Evolutionary conservation across 2,797 vertebrate species (phyloP), one percentile per base, ranked within the genome.

Genomic region (Thamnophis elegans): DNA sequence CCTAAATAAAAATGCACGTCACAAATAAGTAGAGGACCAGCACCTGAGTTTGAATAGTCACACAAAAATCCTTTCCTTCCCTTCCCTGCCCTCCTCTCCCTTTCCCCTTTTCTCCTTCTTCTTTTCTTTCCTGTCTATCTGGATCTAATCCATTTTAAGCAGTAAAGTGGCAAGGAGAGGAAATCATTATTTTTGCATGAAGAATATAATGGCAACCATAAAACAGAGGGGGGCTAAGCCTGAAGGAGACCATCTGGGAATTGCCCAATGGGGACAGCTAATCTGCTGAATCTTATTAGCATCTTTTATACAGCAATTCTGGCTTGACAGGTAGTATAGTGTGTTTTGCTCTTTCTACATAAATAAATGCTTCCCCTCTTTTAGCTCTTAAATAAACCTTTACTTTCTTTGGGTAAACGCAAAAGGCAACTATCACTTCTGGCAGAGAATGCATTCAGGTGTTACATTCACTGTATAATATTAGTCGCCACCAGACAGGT

Each of bases 1-100:
- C 65, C 65, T 86, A 94, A 95, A 90, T 95, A 95, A 93, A 94
- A 94, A 95, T 10, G 5, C 95, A 93, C 94, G 85, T 51, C 28
- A 78, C 54, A 90, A 78, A 85, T 94, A 94, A 96, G 25, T 54
- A 58, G 92, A 90, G 93, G 90, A 90, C 87, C 91, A 94, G 93
- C 56, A 36, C 51, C 36, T 42, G n/a, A 53, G 89, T 91, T 68
- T 62, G 60, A 94, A 88, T 25, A 16, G 7, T 62, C 92, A 65
- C 54, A 92, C 28, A 88, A 93, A 95, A 94, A 94, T 3, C 54
- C 32, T n/a, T 55, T 55, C 54, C 54, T 55, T 16, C 20, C 9
- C 1, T 47, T 5, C 7, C 32, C 14, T 1, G 0, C 36, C 47
- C 68, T 25, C 47, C 47, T 51, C 47, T 54, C 11, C 13, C 16